Evolutionary conservation across 2,888 invertebrate genomes (phyloP), one percentile per base, ranked within the genome.

Genomic region (Caenorhabditis sp.): DNA sequence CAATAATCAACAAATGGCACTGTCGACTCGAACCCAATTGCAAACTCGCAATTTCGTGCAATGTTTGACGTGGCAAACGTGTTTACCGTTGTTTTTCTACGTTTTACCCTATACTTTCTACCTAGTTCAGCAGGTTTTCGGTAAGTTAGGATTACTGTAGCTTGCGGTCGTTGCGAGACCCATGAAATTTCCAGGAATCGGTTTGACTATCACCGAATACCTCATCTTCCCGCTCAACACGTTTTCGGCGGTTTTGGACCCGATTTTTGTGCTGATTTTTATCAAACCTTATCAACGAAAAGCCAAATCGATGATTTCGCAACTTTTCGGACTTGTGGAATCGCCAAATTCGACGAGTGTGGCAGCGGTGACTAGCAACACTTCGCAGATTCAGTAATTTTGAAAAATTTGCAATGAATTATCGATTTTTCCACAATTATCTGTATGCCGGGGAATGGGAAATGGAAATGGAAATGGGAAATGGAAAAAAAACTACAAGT

Each of bases 81-180:
- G 74, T 47, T 58, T 74, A n/a, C 74, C 74, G 1, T 35, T 76
- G 37, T 76, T 76, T 22, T 76, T 76, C 55, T 76, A 61, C n/a
- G 35, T 76, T 2, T 6, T 53, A 2, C 67, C 67, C 4, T 76
- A 76, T 26, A 61, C 76, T 2, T 76, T 76, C 37, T 76, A 76
- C 24, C 15, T 74, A 1, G 6, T 74, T 20, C 74, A 74, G n/a
- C 65, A 74, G 47, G 13, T 67, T 11, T 74, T 40, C 9, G 74
- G 65, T 65, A 35, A 40, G 40, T n/a, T n/a, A n/a, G n/a, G n/a
- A n/a, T n/a, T n/a, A n/a, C n/a, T n/a, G n/a, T n/a, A n/a, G n/a
- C n/a, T n/a, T n/a, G n/a, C n/a, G n/a, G n/a, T n/a, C n/a, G n/a
- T n/a, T n/a, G n/a, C n/a, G n/a, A n/a, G n/a, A n/a, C n/a, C n/a